Conservation (phyloP, 2,797 vertebrate species). For the Mormyrops boulengeri region DNA sequence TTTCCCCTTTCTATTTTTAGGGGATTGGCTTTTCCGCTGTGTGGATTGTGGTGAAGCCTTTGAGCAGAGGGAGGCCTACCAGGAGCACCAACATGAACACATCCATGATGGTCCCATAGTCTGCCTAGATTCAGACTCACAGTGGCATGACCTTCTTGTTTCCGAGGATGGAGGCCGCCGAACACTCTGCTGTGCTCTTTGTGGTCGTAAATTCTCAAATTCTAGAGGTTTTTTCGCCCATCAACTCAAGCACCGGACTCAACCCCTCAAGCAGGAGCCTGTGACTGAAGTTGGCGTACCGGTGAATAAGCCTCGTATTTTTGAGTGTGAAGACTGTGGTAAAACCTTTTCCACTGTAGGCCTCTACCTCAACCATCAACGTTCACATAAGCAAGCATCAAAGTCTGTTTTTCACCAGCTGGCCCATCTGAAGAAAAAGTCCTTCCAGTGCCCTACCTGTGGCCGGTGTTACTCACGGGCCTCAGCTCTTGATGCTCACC, state of each 20-base stretch:
- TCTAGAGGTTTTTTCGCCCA: constrained; percentile 48
- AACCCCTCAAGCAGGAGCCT: constrained; percentile 34
- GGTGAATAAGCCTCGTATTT: constrained; percentile 46
- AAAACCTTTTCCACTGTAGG: constrained; percentile 58
- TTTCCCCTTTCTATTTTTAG: constrained; percentile 63
- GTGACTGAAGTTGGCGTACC: constrained; percentile 7
- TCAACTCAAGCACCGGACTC: constrained; percentile 50
- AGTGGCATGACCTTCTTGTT: constrained; percentile 42
- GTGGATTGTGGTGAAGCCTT: constrained; percentile 59
- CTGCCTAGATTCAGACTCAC: constrained; percentile 43
- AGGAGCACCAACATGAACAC: constrained; percentile 53
- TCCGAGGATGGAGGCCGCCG: constrained; percentile 44
- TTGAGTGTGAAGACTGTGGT: constrained; percentile 66
- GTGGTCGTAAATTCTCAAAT: constrained; percentile 46
- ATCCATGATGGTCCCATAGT: constrained; percentile 43
- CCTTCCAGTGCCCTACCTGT: constrained; percentile 66
- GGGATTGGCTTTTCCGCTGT: constrained; percentile 57
- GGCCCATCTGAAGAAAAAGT: constrained; percentile 67
- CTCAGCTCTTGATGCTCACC: constrained; percentile 70
- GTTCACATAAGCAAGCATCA: constrained; percentile 61
- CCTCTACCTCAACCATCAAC: constrained; percentile 68
- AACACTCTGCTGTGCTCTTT: constrained; percentile 50
- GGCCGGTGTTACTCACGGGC: constrained; percentile 66
- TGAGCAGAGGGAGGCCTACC: constrained; percentile 50
- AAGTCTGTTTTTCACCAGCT: constrained; percentile 66